These are phyloP conservation scores for Agrotis puta DNA, from an alignment of 2,888 invertebrate genomes.

Conservation along the genomic window DNA sequence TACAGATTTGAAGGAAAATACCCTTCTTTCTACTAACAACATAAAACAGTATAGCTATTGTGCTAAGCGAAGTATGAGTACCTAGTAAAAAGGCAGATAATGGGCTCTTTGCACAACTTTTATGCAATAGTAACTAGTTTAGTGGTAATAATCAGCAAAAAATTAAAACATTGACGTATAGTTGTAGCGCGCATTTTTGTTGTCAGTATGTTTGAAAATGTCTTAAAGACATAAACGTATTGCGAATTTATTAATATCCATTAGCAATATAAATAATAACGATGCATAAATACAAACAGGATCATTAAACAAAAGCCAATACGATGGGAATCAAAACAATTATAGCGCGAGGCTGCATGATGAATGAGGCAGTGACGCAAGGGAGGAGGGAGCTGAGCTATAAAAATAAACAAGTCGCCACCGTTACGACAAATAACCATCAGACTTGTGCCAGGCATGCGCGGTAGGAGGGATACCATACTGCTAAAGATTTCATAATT, in stretches of 20 bases:
- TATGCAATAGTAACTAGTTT: neutral
- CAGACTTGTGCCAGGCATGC: conserved; percentile 65
- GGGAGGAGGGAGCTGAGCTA: conserved; percentile 30
- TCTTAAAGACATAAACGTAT: neutral
- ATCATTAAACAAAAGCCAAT: conserved; percentile 54
- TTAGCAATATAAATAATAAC: neutral
- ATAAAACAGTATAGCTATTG: neutral
- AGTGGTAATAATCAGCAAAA: no score
- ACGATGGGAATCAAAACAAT: conserved; percentile 63
- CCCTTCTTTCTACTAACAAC: neutral
- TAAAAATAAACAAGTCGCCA: conserved; percentile 74
- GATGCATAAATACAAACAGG: conserved; percentile 28
- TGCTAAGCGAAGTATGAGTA: neutral
- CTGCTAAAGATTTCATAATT: neutral
- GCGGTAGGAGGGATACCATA: conserved; percentile 40
- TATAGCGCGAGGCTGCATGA: conserved; percentile 58
- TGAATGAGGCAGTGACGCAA: conserved; percentile 54
- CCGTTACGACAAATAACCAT: conserved; percentile 67
- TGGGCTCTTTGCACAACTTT: neutral
- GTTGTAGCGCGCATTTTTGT: no score
- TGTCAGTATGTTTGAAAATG: neutral
- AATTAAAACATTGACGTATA: no score
- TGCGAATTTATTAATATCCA: conserved; percentile 1
- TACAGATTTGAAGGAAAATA: neutral
- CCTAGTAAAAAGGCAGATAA: conserved; percentile 7